Conservation (phyloP, 2,113 vertebrate genomes). For the Sinocyclocheilus rhinocerous region DNA sequence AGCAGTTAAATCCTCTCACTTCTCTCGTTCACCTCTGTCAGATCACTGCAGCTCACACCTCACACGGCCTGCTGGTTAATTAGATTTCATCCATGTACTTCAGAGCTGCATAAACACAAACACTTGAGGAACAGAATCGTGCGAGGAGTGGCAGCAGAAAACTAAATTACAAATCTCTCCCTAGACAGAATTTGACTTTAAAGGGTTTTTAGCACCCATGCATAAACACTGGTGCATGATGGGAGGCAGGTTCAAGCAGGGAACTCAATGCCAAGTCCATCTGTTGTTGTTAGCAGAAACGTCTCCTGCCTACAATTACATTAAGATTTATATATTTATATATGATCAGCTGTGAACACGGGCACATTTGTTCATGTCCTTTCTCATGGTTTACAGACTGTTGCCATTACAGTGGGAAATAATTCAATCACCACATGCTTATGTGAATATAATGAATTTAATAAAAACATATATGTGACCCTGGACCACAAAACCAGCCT, state of each 20-base stretch:
- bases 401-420: too few species aligned
- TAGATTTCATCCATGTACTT: neutral
- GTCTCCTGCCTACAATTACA: neutral
- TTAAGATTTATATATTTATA: too few species aligned
- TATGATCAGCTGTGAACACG: too few species aligned
- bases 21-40: neutral
- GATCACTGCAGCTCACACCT: neutral
- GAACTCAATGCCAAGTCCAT: conserved; percentile 12
- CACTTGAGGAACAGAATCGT: neutral
- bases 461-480: too few species aligned
- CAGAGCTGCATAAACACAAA: conserved; percentile 10
- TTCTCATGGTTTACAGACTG: too few species aligned
- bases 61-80: neutral
- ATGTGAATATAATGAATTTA: too few species aligned
- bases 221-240: neutral
- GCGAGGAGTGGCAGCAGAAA: neutral
- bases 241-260: conserved; percentile 9
- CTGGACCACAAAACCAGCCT: too few species aligned
- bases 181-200: neutral
- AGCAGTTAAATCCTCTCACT: too few species aligned
- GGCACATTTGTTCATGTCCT: too few species aligned
- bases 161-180: neutral
- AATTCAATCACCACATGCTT: too few species aligned
- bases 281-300: conserved; percentile 12
- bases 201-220: neutral